Base-by-base conservation (phyloP, 2,113 vertebrate species). In the Cercopithecus mona region DNA sequence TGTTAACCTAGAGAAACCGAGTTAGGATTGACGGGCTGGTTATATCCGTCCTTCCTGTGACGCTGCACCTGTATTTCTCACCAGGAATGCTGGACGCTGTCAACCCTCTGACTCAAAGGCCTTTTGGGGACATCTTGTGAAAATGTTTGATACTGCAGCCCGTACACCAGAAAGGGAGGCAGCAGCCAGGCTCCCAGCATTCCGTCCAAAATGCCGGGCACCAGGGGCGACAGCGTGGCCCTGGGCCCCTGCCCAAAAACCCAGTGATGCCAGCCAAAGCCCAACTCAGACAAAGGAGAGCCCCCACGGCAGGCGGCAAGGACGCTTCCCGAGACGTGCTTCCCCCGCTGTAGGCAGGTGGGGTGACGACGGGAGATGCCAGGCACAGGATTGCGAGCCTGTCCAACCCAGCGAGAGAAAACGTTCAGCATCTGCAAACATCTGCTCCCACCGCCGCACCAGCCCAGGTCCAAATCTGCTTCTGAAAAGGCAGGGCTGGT, bases 51-150 rank as follows among this genome's bases (percentile, higher is more conserved):
- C 23, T 43, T 40, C 52, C 82, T 59, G n/a, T 2, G 6, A 70
- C 1, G 4, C 64, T 13, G 16, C 2, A n/a, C 4, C 2, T 7
- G 2, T 43, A 30, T 40, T 50, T 68, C 72, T 52, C 48, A 8
- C 7, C 8, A 23, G 22, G 40, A 72, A 32, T 27, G 52, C 59
- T 18, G 48, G 17, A 87, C 13, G 8, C 7, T 5, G 52, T 18
- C 57, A 1, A 20, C 11, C 38, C 87, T 13, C 35, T 3, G 38
- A 3, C 13, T 35, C 57, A 10, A 23, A 2, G 35, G 93, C 94
- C 96, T 97, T 97, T 0, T 93, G 93, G 97, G 73, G 98, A 98
- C 98, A 98, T 87, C 98, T 86, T 91, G 98, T 98, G 98, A 97
- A 40, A 92, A 73, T 10, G 22, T 20, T 32, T 23, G 93, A 97